These are phyloP conservation scores for Antidorcas marsupialis DNA, from an alignment of 2,113 vertebrate species.

Conservation along the genomic window DNA sequence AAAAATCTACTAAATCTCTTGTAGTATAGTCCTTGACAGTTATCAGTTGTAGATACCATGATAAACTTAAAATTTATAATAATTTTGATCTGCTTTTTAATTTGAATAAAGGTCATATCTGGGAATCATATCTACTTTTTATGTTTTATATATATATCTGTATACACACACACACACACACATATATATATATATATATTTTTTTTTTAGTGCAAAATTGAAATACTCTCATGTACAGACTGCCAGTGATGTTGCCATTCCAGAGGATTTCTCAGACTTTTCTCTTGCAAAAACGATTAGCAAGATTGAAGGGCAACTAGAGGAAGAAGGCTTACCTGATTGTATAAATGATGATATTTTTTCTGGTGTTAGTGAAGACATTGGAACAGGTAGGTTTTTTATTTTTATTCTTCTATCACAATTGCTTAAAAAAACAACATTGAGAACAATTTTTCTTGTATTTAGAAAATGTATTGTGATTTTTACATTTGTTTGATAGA, in stretches of 20 bases:
- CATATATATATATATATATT: not conserved
- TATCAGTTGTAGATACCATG: not conserved
- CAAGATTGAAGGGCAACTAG: constrained; percentile 85
- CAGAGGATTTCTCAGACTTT: constrained; percentile 81
- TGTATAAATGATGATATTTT: constrained; percentile 79
- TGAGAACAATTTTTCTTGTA: not conserved
- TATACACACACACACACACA: not conserved
- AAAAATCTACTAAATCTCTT: not conserved
- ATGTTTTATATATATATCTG: not conserved
- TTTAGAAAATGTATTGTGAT: not conserved
- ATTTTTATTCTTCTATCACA: not conserved
- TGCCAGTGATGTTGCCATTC: constrained; percentile 77
- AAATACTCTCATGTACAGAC: constrained; percentile 72
- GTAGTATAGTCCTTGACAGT: not conserved
- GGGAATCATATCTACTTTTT: not conserved
- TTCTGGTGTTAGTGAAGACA: constrained; percentile 77
- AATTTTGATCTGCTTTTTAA: not conserved
- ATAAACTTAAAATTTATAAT: not conserved
- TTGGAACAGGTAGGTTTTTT: constrained; percentile 84
- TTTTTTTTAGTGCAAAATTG: constrained; percentile 73
- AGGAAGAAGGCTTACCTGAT: constrained; percentile 74
- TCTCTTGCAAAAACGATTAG: constrained; percentile 86
- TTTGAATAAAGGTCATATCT: constrained; percentile 8
- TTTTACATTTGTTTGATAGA: constrained; percentile 5
- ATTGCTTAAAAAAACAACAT: constrained; percentile 13